A percentile compares a stretch with the other conserved stretches of the same genome.
These are phyloP conservation scores for Troides helena DNA, from an alignment of 2,888 invertebrate species.

Conservation along the genomic window DNA sequence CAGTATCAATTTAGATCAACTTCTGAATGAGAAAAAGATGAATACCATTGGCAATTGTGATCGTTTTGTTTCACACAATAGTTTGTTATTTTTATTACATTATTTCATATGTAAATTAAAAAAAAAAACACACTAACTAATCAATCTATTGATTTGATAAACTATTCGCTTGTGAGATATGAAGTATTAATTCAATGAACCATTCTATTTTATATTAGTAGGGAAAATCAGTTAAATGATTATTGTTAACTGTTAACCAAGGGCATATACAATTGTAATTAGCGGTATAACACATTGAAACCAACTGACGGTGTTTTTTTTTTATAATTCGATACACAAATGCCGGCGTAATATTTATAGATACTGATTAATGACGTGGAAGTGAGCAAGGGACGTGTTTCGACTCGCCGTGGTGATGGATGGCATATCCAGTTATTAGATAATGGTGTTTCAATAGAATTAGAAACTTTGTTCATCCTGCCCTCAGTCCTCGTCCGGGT, in stretches of 20 bases:
- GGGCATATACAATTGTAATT: constrained; percentile 15
- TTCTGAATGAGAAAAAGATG: neutral
- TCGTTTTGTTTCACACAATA: too few relatives aligned
- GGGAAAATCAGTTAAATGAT: neutral
- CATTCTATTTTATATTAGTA: neutral
- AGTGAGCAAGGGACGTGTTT: constrained; percentile 65
- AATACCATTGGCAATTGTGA: too few relatives aligned
- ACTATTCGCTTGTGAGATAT: neutral
- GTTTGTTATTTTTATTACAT: too few relatives aligned
- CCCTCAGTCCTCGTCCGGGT: constrained; percentile 45
- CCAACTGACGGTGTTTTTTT: constrained; percentile 25
- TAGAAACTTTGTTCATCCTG: constrained; percentile 73
- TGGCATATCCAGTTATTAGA: constrained; percentile 71
- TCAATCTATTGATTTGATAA: neutral
- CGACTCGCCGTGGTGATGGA: constrained; percentile 61
- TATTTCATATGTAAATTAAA: too few relatives aligned
- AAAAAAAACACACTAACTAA: too few relatives aligned
- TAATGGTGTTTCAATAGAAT: constrained; percentile 78
- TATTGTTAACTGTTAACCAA: neutral
- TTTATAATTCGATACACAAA: constrained; percentile 65
- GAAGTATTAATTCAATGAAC: neutral
- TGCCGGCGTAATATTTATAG: constrained; percentile 73
- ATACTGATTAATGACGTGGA: constrained; percentile 76
- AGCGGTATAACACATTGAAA: constrained; percentile 26
- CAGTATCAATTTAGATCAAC: constrained; percentile 12